These are phyloP conservation scores for Periophthalmodon schlosseri DNA, from an alignment of 2,113 vertebrate species.

Conservation along the genomic window DNA sequence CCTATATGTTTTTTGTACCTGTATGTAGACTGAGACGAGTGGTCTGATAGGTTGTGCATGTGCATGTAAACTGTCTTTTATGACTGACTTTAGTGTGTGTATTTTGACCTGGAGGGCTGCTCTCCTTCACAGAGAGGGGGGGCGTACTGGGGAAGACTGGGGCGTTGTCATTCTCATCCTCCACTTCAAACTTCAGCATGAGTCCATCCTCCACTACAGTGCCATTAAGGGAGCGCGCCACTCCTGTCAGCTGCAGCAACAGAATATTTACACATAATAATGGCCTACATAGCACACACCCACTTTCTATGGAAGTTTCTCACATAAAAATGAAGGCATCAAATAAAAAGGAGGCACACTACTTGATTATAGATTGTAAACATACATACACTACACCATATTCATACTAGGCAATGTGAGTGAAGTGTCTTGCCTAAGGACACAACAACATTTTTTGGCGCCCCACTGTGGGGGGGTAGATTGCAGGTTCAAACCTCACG, in stretches of 20 bases:
- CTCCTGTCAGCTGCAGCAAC: constrained; percentile 31
- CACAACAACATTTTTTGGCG: too few relatives aligned
- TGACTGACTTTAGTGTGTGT: neutral
- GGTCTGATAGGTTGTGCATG: too few relatives aligned
- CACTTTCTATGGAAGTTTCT: neutral
- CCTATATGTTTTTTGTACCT: too few relatives aligned
- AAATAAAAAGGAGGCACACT: too few relatives aligned
- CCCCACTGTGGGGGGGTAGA: too few relatives aligned
- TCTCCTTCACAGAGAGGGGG: constrained; percentile 32
- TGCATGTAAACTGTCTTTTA: neutral
- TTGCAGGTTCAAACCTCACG: neutral
- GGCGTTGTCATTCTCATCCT: constrained; percentile 56
- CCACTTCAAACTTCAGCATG: constrained; percentile 35
- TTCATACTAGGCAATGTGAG: too few relatives aligned
- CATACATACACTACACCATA: too few relatives aligned
- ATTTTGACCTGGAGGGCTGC: constrained; percentile 37
- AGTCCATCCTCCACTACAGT: constrained; percentile 37
- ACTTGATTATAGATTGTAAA: too few relatives aligned
- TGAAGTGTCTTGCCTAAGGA: too few relatives aligned
- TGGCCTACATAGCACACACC: neutral
- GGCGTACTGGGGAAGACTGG: constrained; percentile 37
- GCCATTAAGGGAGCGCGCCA: constrained; percentile 28
- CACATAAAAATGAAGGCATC: neutral
- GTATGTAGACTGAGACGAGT: too few relatives aligned
- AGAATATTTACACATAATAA: neutral